A percentile compares a stretch with the other conserved stretches of the same genome.
Evolutionary conservation across 2,888 invertebrate species (phyloP).

Genomic region (Sialis lutaria): DNA sequence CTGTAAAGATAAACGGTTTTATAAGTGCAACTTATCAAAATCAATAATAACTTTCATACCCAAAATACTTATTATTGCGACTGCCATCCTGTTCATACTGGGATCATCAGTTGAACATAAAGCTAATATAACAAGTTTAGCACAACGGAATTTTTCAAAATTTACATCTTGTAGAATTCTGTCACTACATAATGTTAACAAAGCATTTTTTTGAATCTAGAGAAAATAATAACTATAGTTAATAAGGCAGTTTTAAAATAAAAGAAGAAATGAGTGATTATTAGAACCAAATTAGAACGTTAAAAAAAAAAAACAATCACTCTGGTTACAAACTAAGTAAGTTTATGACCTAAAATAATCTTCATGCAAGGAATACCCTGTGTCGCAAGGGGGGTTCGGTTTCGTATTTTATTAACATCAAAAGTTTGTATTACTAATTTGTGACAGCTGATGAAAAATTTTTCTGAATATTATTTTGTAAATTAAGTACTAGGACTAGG

Average conservation of each 20-base stretch:
- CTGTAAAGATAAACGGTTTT: conserved; percentile 14
- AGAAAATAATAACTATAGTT: conserved; percentile 6
- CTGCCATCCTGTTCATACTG: conserved; percentile 58
- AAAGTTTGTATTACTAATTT: too few relatives aligned
- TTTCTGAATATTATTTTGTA: too few relatives aligned
- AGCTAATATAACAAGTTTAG: conserved; percentile 51
- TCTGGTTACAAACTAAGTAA: too few relatives aligned
- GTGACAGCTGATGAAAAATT: too few relatives aligned
- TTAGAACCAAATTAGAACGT: too few relatives aligned
- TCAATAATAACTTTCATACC: conserved; percentile 16
- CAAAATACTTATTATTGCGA: conserved; percentile 62
- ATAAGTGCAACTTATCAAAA: not conserved
- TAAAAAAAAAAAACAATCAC: too few relatives aligned
- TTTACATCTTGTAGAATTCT: conserved; percentile 53
- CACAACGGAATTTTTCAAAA: conserved; percentile 45
- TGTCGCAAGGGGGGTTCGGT: too few relatives aligned
- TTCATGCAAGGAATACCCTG: too few relatives aligned
- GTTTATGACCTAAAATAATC: too few relatives aligned
- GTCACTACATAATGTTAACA: conserved; percentile 57
- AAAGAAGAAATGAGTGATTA: too few relatives aligned
- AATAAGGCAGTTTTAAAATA: not conserved
- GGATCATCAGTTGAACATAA: conserved; percentile 48
- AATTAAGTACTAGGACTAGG: too few relatives aligned
- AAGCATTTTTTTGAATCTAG: conserved; percentile 50
- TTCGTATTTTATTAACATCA: too few relatives aligned